Evolutionary conservation across 1,140 invertebrate species (phyloP), one percentile per base, ranked within the genome.

Genomic region (Cotesia typhae): DNA sequence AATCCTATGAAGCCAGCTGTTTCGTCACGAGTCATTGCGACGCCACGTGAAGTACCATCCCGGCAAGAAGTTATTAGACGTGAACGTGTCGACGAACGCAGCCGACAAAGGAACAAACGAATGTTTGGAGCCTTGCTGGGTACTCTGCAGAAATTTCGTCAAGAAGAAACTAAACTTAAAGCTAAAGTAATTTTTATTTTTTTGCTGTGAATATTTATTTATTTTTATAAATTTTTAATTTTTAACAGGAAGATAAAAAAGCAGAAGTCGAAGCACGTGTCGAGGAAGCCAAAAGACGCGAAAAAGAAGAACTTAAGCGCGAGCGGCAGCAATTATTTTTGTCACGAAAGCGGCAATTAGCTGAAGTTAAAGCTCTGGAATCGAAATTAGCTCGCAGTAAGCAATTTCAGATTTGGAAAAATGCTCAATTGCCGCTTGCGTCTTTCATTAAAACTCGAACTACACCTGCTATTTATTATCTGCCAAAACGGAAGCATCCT

Each of bases 121-220:
- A 98, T 99, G 94, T 98, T 99, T 89, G 96, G 97, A 35, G 94
- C 95, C 37, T 87, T 99, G 51, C 85, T 99, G 47, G 97, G 97
- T 4, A 98, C 97, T 55, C 85, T 99, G 74, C 95, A 98, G 80
- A 96, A 96, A 83, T 99, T 99, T 84, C 93, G 96, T 80, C 94
- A 96, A 82, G 97, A 99, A 84, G 96, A 98, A 87, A 95, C 94
- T 67, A 93, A 93, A 74, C 86, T 96, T 70, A 95, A 96, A 85
- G 91, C 90, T 81, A 93, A 91, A 81, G 92, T 91, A 81, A 78
- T 84, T 72, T 6, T 35, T 67, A 38, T 37, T 67, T 74, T 12
- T 2, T 20, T 67, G 5, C 2, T 47, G 5, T 6, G 2, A 9
- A 6, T 9, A 47, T 2, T 47, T 47, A 47, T 9, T 47, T 47